These are phyloP conservation scores for Solen grandis DNA, from an alignment of 1,140 invertebrate species.

Conservation along the genomic window DNA sequence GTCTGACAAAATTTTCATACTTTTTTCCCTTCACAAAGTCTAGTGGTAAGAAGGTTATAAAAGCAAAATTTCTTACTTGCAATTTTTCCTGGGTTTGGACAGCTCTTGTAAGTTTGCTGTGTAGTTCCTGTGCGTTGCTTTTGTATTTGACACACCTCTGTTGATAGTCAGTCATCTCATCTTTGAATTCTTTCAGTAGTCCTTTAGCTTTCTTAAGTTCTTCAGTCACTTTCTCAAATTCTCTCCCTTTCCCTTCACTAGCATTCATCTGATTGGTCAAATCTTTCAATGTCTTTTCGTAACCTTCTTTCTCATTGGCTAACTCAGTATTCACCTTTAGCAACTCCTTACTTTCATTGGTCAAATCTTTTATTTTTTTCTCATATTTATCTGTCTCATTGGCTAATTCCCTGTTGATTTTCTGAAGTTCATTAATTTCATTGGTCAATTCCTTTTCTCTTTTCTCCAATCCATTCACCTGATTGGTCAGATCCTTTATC, in stretches of 20 bases:
- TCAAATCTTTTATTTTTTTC: background rate
- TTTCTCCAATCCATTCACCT: slow-evolving; percentile 10
- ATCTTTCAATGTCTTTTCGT: background rate
- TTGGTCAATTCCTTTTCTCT: background rate
- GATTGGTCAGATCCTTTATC: background rate
- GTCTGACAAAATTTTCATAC: slow-evolving; percentile 10
- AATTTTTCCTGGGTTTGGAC: slow-evolving; percentile 57
- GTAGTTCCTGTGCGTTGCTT: slow-evolving; percentile 10
- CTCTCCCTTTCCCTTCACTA: background rate
- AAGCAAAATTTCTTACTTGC: slow-evolving; percentile 52
- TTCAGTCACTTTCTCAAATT: slow-evolving; percentile 18
- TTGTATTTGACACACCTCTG: slow-evolving; percentile 4
- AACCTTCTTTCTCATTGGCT: background rate
- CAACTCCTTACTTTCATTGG: slow-evolving; percentile 14
- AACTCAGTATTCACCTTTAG: slow-evolving; percentile 1
- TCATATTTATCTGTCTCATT: background rate
- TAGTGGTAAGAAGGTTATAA: too few species aligned
- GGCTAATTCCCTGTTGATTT: background rate
- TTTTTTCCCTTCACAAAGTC: too few species aligned
- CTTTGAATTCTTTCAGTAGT: slow-evolving; percentile 39
- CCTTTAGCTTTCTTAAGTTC: slow-evolving; percentile 48
- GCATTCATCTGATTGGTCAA: background rate
- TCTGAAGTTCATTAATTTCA: background rate
- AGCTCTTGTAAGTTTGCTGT: slow-evolving; percentile 41
- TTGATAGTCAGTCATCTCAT: slow-evolving; percentile 42